Evolutionary conservation across 2,797 vertebrate species (phyloP), one percentile per base, ranked within the genome.

Genomic region (Sebastiscus albofasciatus): DNA sequence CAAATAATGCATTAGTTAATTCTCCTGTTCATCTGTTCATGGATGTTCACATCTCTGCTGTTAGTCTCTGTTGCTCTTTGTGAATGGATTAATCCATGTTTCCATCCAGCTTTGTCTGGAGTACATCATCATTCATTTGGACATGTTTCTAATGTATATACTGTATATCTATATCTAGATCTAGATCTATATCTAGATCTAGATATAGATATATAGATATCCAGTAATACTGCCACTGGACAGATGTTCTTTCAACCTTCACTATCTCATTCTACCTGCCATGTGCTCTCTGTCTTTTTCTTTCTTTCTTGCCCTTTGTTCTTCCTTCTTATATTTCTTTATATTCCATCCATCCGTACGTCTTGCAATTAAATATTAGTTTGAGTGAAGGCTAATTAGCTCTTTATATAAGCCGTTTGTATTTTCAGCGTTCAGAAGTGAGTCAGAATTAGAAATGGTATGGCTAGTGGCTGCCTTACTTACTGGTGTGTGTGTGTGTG

Each of bases 381-480:
- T 80, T 74, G 58, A 86, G 62, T 60, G 68, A 54, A 77, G 18
- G 49, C 70, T 89, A 90, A 91, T 90, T 85, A 89, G 77, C 52
- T 85, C 74, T 71, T 66, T 26, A 39, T 64, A 76, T 78, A 83
- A 85, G 67, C 73, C 67, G 58, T 91, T 86, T 88, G 77, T 85
- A 64, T 82, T 84, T 88, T 77, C 68, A 85, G 58, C 81, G 61
- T 79, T 83, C 29, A 80, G 46, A 90, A 75, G 49, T 89, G 71
- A 84, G 88, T 92, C 60, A 83, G 72, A 89, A 90, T 80, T 84
- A 70, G 74, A 81, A 76, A 75, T 87, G 60, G 60, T 84, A 81
- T 86, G 69, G 82, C 81, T 60, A 67, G 52, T 90, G 81, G 78
- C 77, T 64, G 55, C 39, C 36, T 82, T 42, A 75, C 54, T 89